Conservation (phyloP, 2,888 invertebrate species). For the Pandemis cinnamomeana region DNA sequence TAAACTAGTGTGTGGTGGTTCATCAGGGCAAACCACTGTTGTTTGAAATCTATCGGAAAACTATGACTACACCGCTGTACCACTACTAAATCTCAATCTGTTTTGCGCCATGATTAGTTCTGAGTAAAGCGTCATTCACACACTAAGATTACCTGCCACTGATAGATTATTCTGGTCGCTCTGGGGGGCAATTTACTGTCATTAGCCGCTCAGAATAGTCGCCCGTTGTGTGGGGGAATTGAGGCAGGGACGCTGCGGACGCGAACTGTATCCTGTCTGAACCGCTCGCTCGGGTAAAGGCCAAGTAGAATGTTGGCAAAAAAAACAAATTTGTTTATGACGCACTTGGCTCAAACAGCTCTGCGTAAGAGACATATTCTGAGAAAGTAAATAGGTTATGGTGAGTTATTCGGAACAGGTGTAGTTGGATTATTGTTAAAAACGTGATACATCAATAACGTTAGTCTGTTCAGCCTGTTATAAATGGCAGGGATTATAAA, state of each 20-base stretch:
- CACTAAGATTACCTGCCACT: slow-evolving; percentile 59
- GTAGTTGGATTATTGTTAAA: neutral
- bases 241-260: slow-evolving; percentile 59
- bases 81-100: slow-evolving; percentile 8
- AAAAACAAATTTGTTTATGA: slow-evolving; percentile 49
- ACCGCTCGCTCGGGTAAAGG: slow-evolving; percentile 28
- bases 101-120: slow-evolving; percentile 36
- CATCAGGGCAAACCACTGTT: neutral
- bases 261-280: slow-evolving; percentile 51
- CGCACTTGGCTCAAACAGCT: slow-evolving; percentile 56
- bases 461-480: neutral
- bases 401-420: slow-evolving; percentile 31
- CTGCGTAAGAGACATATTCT: slow-evolving; percentile 27
- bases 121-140: slow-evolving; percentile 45
- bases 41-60: neutral
- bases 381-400: slow-evolving; percentile 17
- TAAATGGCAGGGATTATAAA: neutral
- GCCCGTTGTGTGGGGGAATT: slow-evolving; percentile 42
- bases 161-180: slow-evolving; percentile 63
- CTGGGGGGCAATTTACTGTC: slow-evolving; percentile 70
- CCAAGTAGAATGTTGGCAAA: slow-evolving; percentile 46
- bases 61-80: neutral
- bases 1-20: slow-evolving; percentile 4
- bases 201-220: slow-evolving; percentile 55
- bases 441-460: neutral